Evolutionary conservation across 2,113 vertebrate genomes (phyloP).

Genomic region (Phrynosoma platyrhinos): DNA sequence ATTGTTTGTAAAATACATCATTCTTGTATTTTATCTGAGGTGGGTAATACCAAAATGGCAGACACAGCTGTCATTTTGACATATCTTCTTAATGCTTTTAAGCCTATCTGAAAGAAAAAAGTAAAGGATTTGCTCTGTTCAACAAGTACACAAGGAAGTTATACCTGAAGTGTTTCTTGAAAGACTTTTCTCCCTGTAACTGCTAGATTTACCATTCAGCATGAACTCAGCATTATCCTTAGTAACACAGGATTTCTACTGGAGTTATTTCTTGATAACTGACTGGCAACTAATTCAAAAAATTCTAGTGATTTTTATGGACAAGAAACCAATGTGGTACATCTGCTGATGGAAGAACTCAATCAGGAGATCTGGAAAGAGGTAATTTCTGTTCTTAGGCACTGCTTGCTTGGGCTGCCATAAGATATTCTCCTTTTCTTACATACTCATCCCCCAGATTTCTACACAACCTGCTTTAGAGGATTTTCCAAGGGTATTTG

Average conservation of each 20-base stretch:
- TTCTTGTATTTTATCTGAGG: conserved; percentile 80
- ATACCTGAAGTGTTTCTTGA: conserved; percentile 16
- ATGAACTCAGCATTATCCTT: conserved; percentile 1
- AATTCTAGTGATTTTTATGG: not conserved
- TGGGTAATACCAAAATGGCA: conserved; percentile 79
- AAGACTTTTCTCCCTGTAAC: conserved; percentile 22
- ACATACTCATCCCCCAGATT: not conserved
- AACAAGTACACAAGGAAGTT: conserved; percentile 53
- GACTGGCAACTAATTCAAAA: not conserved
- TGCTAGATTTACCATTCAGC: not conserved
- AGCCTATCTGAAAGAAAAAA: conserved; percentile 80
- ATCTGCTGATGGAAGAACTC: too few relatives aligned
- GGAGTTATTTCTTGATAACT: not conserved
- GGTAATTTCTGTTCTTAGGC: too few relatives aligned
- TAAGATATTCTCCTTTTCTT: not conserved
- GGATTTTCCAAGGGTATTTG: too few relatives aligned
- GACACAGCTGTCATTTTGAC: conserved; percentile 75
- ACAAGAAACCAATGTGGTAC: too few relatives aligned
- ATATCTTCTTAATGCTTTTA: conserved; percentile 78
- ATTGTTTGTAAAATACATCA: conserved; percentile 79
- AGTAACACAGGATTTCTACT: not conserved
- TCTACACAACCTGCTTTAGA: not conserved
- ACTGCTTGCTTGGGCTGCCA: too few relatives aligned
- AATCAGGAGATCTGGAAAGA: too few relatives aligned
- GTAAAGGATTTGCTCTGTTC: conserved; percentile 75